A percentile compares a stretch with the other conserved stretches of the same genome.
Evolutionary conservation across 2,797 vertebrate genomes (phyloP).

Genomic region (Odontamblyopus lacepedii): DNA sequence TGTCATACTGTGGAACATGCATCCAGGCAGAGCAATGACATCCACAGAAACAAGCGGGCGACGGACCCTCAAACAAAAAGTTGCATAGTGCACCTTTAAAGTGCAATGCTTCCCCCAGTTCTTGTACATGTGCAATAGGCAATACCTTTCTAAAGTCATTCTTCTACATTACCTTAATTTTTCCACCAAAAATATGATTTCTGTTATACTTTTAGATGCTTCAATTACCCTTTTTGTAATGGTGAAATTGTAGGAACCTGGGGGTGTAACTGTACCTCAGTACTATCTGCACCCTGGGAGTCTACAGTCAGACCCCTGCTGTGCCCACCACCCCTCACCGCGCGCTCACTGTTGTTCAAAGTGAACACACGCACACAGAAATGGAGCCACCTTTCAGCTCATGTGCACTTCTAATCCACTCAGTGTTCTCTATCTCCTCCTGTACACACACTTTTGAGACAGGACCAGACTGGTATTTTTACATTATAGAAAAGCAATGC

Average conservation of each 20-base stretch:
- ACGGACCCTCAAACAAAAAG: too few species aligned
- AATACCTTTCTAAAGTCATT: too few species aligned
- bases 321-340: slow-evolving; percentile 28
- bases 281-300: slow-evolving; percentile 42
- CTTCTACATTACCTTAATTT: not conserved
- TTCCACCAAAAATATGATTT: not conserved
- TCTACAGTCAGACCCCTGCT: slow-evolving; percentile 39
- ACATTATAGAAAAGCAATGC: slow-evolving; percentile 17
- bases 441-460: slow-evolving; percentile 26
- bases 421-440: slow-evolving; percentile 8
- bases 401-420: slow-evolving; percentile 49
- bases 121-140: too few species aligned
- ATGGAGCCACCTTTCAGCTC: slow-evolving; percentile 55
- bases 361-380: slow-evolving; percentile 36
- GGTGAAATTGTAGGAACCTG: slow-evolving; percentile 30
- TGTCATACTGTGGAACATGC: too few species aligned
- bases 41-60: too few species aligned
- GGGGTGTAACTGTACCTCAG: slow-evolving; percentile 37
- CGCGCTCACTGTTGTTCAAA: slow-evolving; percentile 52
- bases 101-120: too few species aligned
- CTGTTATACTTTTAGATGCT: not conserved
- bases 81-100: too few species aligned
- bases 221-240: slow-evolving; percentile 24
- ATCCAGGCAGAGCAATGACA: too few species aligned
- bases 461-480: slow-evolving; percentile 1